A percentile compares a stretch with the other conserved stretches of the same genome.
phyloP scores from a whole-genome alignment of 2,888 invertebrate genomes.

The Diaprepes abbreviatus region DNA sequence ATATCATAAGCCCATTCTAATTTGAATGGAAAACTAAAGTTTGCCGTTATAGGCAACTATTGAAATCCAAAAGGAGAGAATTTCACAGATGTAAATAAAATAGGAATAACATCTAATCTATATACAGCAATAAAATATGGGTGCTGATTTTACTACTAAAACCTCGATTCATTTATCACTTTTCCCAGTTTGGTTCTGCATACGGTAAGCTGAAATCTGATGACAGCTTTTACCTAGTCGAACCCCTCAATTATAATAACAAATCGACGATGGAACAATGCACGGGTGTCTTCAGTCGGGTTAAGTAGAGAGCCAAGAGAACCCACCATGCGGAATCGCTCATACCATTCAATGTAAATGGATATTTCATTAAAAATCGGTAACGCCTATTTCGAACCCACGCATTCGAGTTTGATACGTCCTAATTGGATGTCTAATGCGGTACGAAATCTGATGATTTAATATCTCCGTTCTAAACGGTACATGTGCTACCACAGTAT shows the following conservation, averaged over 20 bases:
- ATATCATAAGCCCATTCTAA: no score
- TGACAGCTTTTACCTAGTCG: constrained; percentile 45
- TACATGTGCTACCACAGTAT: no score
- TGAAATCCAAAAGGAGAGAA: no score
- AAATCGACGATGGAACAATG: constrained; percentile 51
- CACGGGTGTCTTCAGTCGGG: constrained; percentile 52
- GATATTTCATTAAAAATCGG: constrained; percentile 47
- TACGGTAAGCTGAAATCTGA: constrained; percentile 41
- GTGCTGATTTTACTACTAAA: neutral
- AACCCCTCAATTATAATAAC: constrained; percentile 52
- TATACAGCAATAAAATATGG: neutral
- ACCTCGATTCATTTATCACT: neutral
- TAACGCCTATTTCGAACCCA: constrained; percentile 45
- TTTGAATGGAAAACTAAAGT: no score
- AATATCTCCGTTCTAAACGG: no score
- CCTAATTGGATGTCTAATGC: constrained; percentile 38
- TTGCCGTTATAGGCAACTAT: no score
- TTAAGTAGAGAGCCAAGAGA: constrained; percentile 31
- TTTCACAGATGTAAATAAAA: no score
- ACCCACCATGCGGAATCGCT: constrained; percentile 48
- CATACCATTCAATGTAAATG: constrained; percentile 47
- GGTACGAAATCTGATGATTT: constrained; percentile 5
- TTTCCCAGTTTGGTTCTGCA: constrained; percentile 9
- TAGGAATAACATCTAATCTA: no score
- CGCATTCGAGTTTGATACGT: constrained; percentile 41